Evolutionary conservation across 2,888 invertebrate species (phyloP), one percentile per base, ranked within the genome.

Genomic region (Formica aserva): DNA sequence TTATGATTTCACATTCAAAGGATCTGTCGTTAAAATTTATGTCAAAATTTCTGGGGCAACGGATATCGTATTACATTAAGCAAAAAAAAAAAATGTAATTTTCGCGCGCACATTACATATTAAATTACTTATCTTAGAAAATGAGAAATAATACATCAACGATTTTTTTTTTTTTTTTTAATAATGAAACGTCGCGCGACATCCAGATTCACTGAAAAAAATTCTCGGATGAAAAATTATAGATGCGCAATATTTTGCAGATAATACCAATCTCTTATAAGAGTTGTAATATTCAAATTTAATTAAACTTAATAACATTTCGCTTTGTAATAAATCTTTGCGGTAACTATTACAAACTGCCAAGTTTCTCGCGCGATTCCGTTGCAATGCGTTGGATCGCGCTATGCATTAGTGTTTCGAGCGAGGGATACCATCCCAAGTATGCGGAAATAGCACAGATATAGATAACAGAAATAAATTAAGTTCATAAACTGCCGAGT

Each of bases 241-340:
- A 38, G 5, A 9, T 4, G 72, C 38, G 48, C 8, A n/a, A 52
- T n/a, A n/a, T 52, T 52, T 52, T 48, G 18, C 18, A 18, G 18
- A 3, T 3, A 75, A 45, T 18, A 45, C 3, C 5, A 11, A 76
- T 48, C 32, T 75, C 18, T n/a, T n/a, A 35, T 35, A 13, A n/a
- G 35, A 55, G n/a, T 38, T 67, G 38, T 41, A 66, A 77, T 57
- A 11, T 67, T 67, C 32, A 32, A 67, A 57, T 77, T 77, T 77
- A 77, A 67, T 41, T 57, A 41, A 57, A 77, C 38, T 67, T 77
- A 77, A 77, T 77, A 77, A 67, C 67, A 67, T 41, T 67, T 77
- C 15, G 52, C 41, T 67, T 67, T 77, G 67, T 15, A 29, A 77
- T 67, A 77, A 77, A 77, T 77, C 41, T 9, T 67, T 15, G n/a